Evolutionary conservation across 2,888 invertebrate genomes (phyloP), one percentile per base, ranked within the genome.

Genomic region (Erynnis tages): DNA sequence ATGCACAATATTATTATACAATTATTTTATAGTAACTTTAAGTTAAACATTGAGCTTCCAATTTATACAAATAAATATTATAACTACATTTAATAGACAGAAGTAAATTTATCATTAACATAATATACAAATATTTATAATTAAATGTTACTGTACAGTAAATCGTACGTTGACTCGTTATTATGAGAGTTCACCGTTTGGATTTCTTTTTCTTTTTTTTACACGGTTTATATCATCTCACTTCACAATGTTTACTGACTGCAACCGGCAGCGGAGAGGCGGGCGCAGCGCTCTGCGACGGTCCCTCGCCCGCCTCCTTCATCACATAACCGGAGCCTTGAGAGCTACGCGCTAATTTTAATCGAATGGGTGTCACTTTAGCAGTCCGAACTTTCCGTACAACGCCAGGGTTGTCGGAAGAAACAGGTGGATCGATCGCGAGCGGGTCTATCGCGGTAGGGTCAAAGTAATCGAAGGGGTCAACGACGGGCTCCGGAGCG

Each of bases 211-310:
- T 52, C 13, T 30, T 52, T 35, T 46, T 30, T 21, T 44, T 44
- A 27, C 68, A 73, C 58, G 63, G 67, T 77, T 76, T 82, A 85
- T 94, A 95, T 96, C 95, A 95, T 93, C 95, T 95, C 92, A 95
- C 95, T 92, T 95, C 94, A 90, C 95, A 94, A 91, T 94, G 95
- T 91, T 95, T 94, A 80, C 92, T 94, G 69, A 93, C 91, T 74
- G 93, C 90, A 75, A 93, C 90, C 59, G 92, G 65, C 58, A 71
- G 61, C 44, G 50, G 50, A 62, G 56, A 65, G 67, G 53, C 46
- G 49, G 61, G 37, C 44, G 54, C 40, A 55, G 72, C 55, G 57
- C 65, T 61, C 61, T 69, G 66, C 60, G 69, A 71, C 17, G 78
- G 60, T 49, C 75, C 79, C 35, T 76, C 75, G 56, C 71, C 73